Conservation (phyloP, 2,888 invertebrate genomes). For the Strigamia crassipes region DNA sequence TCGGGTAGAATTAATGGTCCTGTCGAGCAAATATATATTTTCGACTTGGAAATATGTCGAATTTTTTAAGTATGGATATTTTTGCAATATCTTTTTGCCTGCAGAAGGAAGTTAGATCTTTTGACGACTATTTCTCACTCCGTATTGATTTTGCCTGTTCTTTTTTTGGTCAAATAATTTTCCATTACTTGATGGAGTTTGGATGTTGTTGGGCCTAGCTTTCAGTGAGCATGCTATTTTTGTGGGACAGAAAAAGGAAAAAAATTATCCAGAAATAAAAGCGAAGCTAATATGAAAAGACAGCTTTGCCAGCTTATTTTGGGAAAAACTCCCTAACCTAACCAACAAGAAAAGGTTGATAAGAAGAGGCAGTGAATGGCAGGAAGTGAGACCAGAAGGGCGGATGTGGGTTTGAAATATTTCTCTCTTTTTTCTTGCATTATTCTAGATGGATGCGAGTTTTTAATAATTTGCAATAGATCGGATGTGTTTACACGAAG, state of each 20-base stretch:
- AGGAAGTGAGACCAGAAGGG: background rate
- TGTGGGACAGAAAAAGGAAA: background rate
- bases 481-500: background rate
- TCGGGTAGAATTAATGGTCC: background rate
- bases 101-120: background rate
- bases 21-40: background rate
- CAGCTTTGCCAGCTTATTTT: constrained; percentile 31
- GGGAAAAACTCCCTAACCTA: background rate
- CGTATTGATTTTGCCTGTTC: background rate
- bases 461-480: background rate
- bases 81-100: background rate
- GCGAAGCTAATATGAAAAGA: constrained; percentile 24
- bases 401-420: constrained; percentile 13
- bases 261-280: constrained; percentile 12
- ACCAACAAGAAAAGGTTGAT: background rate
- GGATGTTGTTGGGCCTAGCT: constrained; percentile 21
- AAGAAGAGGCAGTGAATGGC: constrained; percentile 34
- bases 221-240: constrained; percentile 6
- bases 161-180: constrained; percentile 31
- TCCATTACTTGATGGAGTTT: constrained; percentile 34
- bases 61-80: background rate
- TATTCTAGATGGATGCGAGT: background rate
- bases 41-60: background rate
- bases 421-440: background rate
- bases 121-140: constrained; percentile 10